Evolutionary conservation across 2,888 invertebrate genomes (phyloP).

Genomic region (Lasioglossum oenotherae): DNA sequence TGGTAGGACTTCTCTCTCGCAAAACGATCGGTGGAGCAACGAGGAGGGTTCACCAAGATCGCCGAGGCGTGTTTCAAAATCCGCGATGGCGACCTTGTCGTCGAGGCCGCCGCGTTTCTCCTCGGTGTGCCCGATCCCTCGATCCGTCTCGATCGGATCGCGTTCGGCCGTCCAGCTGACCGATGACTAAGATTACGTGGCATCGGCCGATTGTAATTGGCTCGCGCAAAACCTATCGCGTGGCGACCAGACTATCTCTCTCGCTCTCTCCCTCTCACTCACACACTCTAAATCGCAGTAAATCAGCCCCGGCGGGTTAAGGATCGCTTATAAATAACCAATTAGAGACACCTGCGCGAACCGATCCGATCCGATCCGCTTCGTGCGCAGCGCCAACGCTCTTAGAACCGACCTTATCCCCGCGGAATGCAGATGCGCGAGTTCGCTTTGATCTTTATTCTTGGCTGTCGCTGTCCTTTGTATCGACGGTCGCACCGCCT

Average conservation of each 20-base stretch:
- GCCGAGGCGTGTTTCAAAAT: conserved; percentile 54
- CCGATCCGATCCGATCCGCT: conserved; percentile 49
- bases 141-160: conserved; percentile 51
- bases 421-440: conserved; percentile 72
- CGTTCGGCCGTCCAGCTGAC: conserved; percentile 61
- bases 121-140: conserved; percentile 52
- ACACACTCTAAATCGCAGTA: conserved; percentile 61
- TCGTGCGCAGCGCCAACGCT: conserved; percentile 7
- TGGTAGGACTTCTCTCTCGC: not conserved
- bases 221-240: conserved; percentile 67
- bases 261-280: not conserved
- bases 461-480: conserved; percentile 59
- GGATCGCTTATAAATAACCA: conserved; percentile 82
- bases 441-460: conserved; percentile 72
- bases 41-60: not conserved
- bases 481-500: conserved; percentile 54
- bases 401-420: conserved; percentile 62
- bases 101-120: conserved; percentile 67
- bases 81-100: conserved; percentile 58
- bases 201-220: conserved; percentile 76
- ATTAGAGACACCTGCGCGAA: conserved; percentile 81
- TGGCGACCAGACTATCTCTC: conserved; percentile 24
- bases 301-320: conserved; percentile 71
- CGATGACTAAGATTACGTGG: conserved; percentile 75
- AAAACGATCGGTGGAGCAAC: not conserved